Base-by-base conservation (phyloP, 2,888 invertebrate species). In the Tethea ocularis region DNA sequence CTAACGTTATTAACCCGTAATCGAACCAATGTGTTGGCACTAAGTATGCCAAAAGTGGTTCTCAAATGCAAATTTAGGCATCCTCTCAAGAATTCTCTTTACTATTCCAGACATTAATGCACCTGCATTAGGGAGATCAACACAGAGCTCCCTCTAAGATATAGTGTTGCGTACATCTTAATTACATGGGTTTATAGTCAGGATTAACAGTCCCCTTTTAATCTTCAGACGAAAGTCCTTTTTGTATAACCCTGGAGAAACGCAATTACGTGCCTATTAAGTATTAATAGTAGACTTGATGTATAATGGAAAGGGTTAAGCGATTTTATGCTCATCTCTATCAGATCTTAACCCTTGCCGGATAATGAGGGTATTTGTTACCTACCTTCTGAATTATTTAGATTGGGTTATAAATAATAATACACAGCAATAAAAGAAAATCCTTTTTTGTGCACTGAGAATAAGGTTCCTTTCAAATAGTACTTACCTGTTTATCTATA, bases 261-360 rank as follows among this genome's bases (percentile, higher is more conserved):
- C 70, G 77, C 79, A 84, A 86, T 85, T 83, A 82, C 75, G 66
- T 62, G 62, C 66, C 74, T 74, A 82, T 86, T 83, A 84, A 82
- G 71, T 82, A 87, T 87, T 84, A 78, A 84, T 79, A 76, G 74
- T 69, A 61, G 58, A 69, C 70, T 69, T 75, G 66, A 71, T 70
- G 68, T 78, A 74, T 74, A 75, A 78, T 74, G 61, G 67, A 72
- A 75, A 76, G 81, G 82, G 82, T 77, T 82, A 74, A 79, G 63
- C 66, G 72, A 72, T 77, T 80, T 77, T 52, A 64, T 62, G 60
- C 54, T 64, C 56, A 61, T 66, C 61, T 71, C 58, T 78, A 77
- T 78, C 77, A 72, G 75, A 80, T 80, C 69, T 71, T 63, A 68
- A 64, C 67, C 63, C 66, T 72, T 73, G 59, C 61, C 61, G 60